Percentiles rank a stretch among this genome's conserved stretches.
Conservation (phyloP, 2,888 invertebrate species). For the Poecilobothrus nobilitatus region DNA sequence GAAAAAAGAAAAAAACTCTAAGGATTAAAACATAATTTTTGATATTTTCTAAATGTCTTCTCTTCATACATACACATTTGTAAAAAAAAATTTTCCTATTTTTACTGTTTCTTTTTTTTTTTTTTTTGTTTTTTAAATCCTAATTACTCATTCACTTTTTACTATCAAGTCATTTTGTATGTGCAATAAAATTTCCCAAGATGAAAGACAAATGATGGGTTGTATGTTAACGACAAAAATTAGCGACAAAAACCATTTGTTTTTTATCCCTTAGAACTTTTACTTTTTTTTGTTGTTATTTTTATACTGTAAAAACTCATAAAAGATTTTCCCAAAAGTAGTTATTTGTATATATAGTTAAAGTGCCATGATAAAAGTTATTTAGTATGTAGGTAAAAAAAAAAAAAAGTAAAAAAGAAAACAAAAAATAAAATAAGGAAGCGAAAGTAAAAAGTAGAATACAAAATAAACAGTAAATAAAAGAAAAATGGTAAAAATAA, state of each 20-base stretch:
- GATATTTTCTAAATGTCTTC: background rate
- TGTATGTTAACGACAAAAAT: background rate
- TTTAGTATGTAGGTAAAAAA: background rate
- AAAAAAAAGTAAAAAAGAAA: background rate
- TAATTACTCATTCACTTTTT: constrained; percentile 6
- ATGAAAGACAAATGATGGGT: constrained; percentile 4
- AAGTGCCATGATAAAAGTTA: background rate
- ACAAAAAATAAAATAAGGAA: background rate
- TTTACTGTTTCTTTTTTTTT: too few species aligned
- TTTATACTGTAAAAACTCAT: too few species aligned
- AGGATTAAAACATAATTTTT: constrained; percentile 1
- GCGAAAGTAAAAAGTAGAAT: too few species aligned
- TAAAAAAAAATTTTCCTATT: too few species aligned
- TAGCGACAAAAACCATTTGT: too few species aligned
- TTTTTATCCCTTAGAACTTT: too few species aligned
- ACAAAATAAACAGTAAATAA: background rate
- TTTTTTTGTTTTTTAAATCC: background rate
- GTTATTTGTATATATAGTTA: background rate
- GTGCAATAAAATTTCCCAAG: background rate
- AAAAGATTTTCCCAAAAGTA: constrained; percentile 1
- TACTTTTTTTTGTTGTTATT: too few species aligned
- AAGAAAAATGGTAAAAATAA: too few species aligned
- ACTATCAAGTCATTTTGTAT: background rate
- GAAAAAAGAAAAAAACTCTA: background rate
- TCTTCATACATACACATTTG: background rate